phyloP scores from a whole-genome alignment of 2,888 invertebrate species.

The Myopa testacea region DNA sequence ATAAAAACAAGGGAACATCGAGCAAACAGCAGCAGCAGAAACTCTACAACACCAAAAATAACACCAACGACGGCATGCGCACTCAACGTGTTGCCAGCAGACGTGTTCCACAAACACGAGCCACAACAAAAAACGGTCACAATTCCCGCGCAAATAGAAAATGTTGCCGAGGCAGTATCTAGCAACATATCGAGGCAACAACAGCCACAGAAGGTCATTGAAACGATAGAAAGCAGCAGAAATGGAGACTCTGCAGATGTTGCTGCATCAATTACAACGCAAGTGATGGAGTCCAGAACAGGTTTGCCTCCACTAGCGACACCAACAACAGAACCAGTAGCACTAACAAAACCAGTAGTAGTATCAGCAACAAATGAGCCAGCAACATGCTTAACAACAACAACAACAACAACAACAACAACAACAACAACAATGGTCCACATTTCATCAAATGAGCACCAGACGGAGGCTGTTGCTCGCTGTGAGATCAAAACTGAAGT shows the following conservation, averaged over 20 bases:
- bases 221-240: slow-evolving; percentile 15
- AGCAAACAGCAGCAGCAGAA: not conserved
- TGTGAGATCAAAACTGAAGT: slow-evolving; percentile 56
- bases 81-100: slow-evolving; percentile 40
- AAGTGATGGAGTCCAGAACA: slow-evolving; percentile 22
- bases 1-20: slow-evolving; percentile 32
- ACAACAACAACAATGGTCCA: slow-evolving; percentile 1
- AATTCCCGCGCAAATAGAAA: slow-evolving; percentile 34
- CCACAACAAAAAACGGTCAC: not conserved
- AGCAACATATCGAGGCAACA: slow-evolving; percentile 42
- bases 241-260: slow-evolving; percentile 34
- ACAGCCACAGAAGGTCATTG: slow-evolving; percentile 28
- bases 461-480: slow-evolving; percentile 52
- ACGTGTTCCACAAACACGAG: slow-evolving; percentile 14
- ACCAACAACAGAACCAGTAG: slow-evolving; percentile 27
- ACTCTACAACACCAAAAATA: slow-evolving; percentile 23
- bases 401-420: slow-evolving; percentile 40
- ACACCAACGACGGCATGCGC: slow-evolving; percentile 12
- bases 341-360: slow-evolving; percentile 7
- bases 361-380: slow-evolving; percentile 19
- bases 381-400: slow-evolving; percentile 16
- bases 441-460: slow-evolving; percentile 38
- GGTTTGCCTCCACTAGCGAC: slow-evolving; percentile 11
- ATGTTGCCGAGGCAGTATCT: slow-evolving; percentile 41
- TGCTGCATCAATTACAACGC: slow-evolving; percentile 31